Evolutionary conservation across 2,797 vertebrate genomes (phyloP), one percentile per base, ranked within the genome.

Genomic region (Emydoidea blandingii): DNA sequence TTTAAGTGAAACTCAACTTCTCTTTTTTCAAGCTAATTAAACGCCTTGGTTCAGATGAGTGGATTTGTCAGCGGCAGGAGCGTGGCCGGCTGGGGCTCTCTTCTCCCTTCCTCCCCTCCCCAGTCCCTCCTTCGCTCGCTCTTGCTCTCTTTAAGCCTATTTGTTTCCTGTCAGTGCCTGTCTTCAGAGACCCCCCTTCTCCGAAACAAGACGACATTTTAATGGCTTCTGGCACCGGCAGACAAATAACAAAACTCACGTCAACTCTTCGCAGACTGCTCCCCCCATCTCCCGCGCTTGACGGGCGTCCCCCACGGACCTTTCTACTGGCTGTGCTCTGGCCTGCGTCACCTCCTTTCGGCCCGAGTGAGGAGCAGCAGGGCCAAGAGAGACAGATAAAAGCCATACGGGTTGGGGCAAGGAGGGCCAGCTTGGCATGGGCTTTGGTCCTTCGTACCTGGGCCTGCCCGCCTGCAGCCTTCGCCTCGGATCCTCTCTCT

Each of bases 21-120:
- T 68, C 78, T 82, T 89, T 85, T 87, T 88, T 76, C 85, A 78
- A 89, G 83, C 83, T 86, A 86, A 92, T 92, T 92, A 92, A 86
- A 92, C 8, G 65, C 83, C 86, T 86, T 79, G 37, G 83, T 89
- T 89, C 81, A 80, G 87, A 76, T 92, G 87, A 92, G 41, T 79
- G 49, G 65, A 92, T 81, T 89, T 89, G 87, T 78, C 87, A 89
- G 25, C 10, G 68, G 86, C 41, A 78, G 83, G 87, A 82, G 78
- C 31, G 41, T 11, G 19, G 72, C 79, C 18, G 41, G 65, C 83
- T 78, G 41, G 41, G 65, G 57, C 54, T 49, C 37, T 65, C 49
- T 76, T 62, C n/a, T 29, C 3, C 8, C 62, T 31, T 52, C 21
- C 19, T 37, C 47, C 25, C 52, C 49, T 54, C 65, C 52, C 65